Evolutionary conservation across 2,113 vertebrate genomes (phyloP).

Genomic region (Pleuronectes platessa): DNA sequence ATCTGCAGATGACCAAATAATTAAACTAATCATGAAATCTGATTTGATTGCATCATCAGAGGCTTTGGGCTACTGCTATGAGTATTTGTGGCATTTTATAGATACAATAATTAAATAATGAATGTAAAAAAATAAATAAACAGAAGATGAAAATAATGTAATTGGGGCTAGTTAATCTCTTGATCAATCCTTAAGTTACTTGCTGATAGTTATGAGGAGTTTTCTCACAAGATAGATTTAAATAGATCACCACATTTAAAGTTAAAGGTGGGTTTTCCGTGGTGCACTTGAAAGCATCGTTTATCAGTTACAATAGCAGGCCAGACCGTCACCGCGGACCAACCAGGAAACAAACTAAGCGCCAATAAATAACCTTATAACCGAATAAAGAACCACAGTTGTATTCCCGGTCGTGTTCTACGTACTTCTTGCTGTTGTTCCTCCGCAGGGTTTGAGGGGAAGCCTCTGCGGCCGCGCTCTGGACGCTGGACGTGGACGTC

Average conservation of each 20-base stretch:
- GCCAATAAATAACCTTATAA: background rate
- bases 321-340: background rate
- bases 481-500: constrained; percentile 55
- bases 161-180: too few species aligned
- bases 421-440: constrained; percentile 73
- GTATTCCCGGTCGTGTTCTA: background rate
- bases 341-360: background rate
- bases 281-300: constrained; percentile 61
- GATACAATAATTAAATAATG: background rate
- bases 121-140: background rate
- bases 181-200: too few species aligned
- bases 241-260: background rate
- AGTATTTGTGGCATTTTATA: background rate
- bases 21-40: background rate
- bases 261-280: constrained; percentile 15
- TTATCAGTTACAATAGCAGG: constrained; percentile 30
- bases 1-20: background rate
- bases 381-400: background rate
- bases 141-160: background rate
- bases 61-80: background rate
- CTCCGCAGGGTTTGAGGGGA: constrained; percentile 58
- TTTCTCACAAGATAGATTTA: background rate
- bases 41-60: background rate
- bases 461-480: constrained; percentile 40
- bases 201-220: too few species aligned